phyloP scores from a whole-genome alignment of 2,888 invertebrate species.

The Achlya flavicornis region DNA sequence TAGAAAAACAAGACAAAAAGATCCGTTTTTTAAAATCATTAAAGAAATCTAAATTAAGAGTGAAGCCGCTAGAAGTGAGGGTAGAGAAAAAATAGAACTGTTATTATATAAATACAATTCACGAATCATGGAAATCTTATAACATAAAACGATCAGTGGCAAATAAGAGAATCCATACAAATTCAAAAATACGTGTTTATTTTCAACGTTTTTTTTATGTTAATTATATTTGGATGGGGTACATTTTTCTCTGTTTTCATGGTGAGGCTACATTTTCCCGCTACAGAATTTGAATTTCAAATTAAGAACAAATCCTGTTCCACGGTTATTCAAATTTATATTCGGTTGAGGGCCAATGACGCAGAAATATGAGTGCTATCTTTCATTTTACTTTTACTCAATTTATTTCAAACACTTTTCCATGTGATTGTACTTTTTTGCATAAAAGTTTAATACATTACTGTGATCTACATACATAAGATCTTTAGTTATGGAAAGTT shows the following conservation, averaged over 20 bases:
- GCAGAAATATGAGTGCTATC: constrained; percentile 72
- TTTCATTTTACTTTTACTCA: constrained; percentile 62
- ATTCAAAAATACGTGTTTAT: constrained; percentile 63
- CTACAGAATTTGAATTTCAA: constrained; percentile 74
- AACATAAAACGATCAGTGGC: neutral
- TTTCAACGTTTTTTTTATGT: constrained; percentile 62
- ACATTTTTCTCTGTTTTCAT: constrained; percentile 68
- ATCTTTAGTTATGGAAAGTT: neutral
- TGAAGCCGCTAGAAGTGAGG: neutral
- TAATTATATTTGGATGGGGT: constrained; percentile 71
- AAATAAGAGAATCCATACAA: constrained; percentile 34
- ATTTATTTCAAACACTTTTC: constrained; percentile 61
- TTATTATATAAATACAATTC: constrained; percentile 29
- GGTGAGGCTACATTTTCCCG: constrained; percentile 62
- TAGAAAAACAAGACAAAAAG: too few relatives aligned
- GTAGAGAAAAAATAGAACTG: neutral
- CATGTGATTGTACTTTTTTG: constrained; percentile 39
- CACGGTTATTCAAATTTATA: constrained; percentile 71
- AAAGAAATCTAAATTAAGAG: too few relatives aligned
- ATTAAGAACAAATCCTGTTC: constrained; percentile 69
- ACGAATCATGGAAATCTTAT: constrained; percentile 41
- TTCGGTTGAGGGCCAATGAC: constrained; percentile 70
- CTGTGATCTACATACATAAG: neutral
- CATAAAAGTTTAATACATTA: constrained; percentile 24
- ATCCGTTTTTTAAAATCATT: too few relatives aligned